Evolutionary conservation across 2,113 vertebrate genomes (phyloP).

Genomic region (Petaurus breviceps): DNA sequence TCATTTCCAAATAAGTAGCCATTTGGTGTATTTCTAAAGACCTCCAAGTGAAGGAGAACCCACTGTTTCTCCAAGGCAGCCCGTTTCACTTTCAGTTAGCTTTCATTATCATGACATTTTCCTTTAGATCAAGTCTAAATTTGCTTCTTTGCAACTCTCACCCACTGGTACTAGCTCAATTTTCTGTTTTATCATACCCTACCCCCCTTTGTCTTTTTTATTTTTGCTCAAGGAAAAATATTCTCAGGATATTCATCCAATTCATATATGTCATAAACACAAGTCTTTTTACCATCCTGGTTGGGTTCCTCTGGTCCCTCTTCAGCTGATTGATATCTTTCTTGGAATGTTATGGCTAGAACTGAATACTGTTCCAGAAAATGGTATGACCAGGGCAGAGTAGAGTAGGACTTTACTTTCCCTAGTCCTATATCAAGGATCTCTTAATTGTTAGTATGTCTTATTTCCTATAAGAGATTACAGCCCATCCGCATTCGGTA

Average conservation of each 20-base stretch:
- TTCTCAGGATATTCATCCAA: neutral
- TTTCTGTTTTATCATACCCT: neutral
- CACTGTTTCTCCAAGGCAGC: neutral
- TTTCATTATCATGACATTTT: neutral
- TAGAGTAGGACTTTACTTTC: neutral
- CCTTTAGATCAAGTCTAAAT: neutral
- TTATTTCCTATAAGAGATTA: neutral
- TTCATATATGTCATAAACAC: neutral
- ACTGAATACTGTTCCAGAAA: neutral
- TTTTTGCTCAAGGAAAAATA: neutral
- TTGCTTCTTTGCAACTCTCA: neutral
- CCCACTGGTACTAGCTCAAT: neutral
- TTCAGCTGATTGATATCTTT: neutral
- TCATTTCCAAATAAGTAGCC: neutral
- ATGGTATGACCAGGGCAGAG: neutral
- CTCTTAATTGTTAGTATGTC: neutral
- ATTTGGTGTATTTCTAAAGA: neutral
- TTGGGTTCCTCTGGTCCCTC: neutral
- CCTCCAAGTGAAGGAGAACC: neutral
- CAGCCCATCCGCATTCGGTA: neutral
- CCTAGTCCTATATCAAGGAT: neutral
- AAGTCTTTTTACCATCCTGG: neutral
- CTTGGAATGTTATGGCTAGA: neutral
- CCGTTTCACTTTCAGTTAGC: neutral
- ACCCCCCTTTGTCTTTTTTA: neutral